Evolutionary conservation across 2,888 invertebrate species (phyloP).

Genomic region (Sesia bembeciformis): DNA sequence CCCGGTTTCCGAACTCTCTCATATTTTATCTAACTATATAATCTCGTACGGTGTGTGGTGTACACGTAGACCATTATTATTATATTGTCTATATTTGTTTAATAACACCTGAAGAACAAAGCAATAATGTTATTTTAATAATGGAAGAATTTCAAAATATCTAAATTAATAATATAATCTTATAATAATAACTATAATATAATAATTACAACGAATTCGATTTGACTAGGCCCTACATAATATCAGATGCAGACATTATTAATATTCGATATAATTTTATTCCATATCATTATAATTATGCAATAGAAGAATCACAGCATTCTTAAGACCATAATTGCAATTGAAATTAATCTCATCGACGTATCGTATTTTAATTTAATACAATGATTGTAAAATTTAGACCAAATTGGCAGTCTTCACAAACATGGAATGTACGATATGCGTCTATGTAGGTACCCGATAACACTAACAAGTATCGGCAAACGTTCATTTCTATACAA

Average conservation of each 20-base stretch:
- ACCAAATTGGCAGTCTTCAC: constrained; percentile 74
- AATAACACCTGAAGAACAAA: constrained; percentile 48
- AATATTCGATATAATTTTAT: constrained; percentile 43
- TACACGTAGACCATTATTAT: constrained; percentile 47
- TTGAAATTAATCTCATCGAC: constrained; percentile 69
- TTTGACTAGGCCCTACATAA: constrained; percentile 68
- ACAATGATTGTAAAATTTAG: constrained; percentile 72
- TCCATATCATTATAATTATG: constrained; percentile 63
- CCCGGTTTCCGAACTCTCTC: constrained; percentile 73
- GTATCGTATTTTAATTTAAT: constrained; percentile 61
- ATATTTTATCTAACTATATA: constrained; percentile 67
- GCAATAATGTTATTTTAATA: constrained; percentile 45
- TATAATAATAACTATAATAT: constrained; percentile 37
- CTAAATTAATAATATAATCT: constrained; percentile 52
- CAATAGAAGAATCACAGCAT: constrained; percentile 75
- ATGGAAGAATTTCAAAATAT: constrained; percentile 66
- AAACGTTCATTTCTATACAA: constrained; percentile 65
- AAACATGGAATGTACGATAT: constrained; percentile 75
- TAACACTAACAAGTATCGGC: constrained; percentile 65
- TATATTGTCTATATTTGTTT: constrained; percentile 10
- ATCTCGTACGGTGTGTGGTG: constrained; percentile 51
- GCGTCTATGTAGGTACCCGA: constrained; percentile 72
- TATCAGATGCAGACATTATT: constrained; percentile 61
- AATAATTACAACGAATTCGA: constrained; percentile 68
- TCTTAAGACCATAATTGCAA: constrained; percentile 71